Conservation (phyloP, 2,888 invertebrate genomes). For the Xylota sylvarum region DNA sequence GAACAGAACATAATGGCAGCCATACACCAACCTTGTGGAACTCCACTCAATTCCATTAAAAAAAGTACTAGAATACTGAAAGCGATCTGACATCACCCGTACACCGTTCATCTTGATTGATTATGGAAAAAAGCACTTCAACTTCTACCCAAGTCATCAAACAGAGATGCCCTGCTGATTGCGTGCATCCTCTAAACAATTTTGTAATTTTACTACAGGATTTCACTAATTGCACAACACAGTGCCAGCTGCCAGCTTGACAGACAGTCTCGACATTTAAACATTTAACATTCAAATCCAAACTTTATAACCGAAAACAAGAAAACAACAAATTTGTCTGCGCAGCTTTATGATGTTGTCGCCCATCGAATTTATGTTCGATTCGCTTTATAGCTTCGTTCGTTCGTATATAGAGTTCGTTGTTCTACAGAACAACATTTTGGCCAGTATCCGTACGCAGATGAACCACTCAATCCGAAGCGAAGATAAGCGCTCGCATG, state of each 20-base stretch:
- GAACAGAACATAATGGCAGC: too few species aligned
- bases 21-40: too few species aligned
- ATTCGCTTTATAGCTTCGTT: constrained; percentile 49
- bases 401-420: constrained; percentile 50
- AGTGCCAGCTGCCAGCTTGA: not conserved
- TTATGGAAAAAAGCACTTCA: not conserved
- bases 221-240: not conserved
- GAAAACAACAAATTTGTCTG: constrained; percentile 66
- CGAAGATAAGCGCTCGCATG: constrained; percentile 41
- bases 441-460: not conserved
- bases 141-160: not conserved
- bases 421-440: constrained; percentile 47
- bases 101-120: not conserved
- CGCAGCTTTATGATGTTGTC: constrained; percentile 35
- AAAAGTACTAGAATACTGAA: too few species aligned
- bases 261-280: too few species aligned
- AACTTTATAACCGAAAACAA: constrained; percentile 37
- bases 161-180: not conserved
- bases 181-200: not conserved
- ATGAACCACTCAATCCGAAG: constrained; percentile 28
- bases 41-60: too few species aligned
- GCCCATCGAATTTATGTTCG: constrained; percentile 53
- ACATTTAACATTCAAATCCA: constrained; percentile 24
- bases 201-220: not conserved
- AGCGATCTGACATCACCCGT: too few species aligned